Evolutionary conservation across 1,140 invertebrate species (phyloP), one percentile per base, ranked within the genome.

Genomic region (Papilio polyxenes): DNA sequence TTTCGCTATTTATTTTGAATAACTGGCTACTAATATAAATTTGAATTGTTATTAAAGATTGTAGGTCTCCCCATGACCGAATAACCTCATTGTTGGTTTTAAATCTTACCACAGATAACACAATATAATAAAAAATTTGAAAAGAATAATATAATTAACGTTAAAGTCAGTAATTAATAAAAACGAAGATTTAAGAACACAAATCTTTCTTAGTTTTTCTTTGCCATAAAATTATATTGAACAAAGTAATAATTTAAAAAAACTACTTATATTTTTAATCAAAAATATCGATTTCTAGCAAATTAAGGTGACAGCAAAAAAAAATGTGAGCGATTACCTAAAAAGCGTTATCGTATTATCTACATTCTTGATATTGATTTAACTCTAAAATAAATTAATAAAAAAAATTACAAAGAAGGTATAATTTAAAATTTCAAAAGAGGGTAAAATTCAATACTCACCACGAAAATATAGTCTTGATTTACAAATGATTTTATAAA

Each of bases 361-460:
- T 53, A 17, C 6, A 53, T 53, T 7, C 51, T 17, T 17, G 51
- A 53, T 53, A 17, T 53, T 53, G 13, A 17, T 53, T 44, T 6
- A 44, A 44, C 51, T 53, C 13, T 53, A 15, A 15, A 2, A 13
- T 53, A 15, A 59, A 59, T 59, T 59, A 59, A 59, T 10, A 20
- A 53, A 53, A 17, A n/a, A 0, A 56, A 20, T n/a, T n/a, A 20
- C n/a, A 8, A 9, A 20, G 6, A 59, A 59, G 5, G 7, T n/a
- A 62, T n/a, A 48, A 65, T 49, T 3, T 23, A 20, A 69, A 72
- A 81, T 9, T 7, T 59, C 6, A 59, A 49, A 49, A 20, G 40
- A 23, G 44, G 74, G 40, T 78, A 20, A 74, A 77, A 48, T 80
- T 44, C 15, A 74, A n/a, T 75, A 84, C 82, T 83, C 31, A 84